phyloP scores from a whole-genome alignment of 2,888 invertebrate species.

The Ceraclea dissimilis region DNA sequence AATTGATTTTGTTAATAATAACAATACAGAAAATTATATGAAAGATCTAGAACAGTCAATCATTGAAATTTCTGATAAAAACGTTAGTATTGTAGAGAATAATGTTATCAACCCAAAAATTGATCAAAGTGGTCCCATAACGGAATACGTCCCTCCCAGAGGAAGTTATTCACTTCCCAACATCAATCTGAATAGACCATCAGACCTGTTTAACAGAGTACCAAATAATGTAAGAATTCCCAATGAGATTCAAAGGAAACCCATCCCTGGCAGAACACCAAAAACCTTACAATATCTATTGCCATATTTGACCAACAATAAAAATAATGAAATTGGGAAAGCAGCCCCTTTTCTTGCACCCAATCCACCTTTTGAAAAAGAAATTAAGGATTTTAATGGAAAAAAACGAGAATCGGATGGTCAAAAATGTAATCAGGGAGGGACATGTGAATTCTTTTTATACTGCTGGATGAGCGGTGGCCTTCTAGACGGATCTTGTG shows the following conservation, averaged over 20 bases:
- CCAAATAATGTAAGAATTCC: neutral
- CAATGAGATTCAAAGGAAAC: too few relatives aligned
- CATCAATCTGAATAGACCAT: neutral
- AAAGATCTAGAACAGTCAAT: neutral
- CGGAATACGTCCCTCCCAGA: conserved; percentile 1
- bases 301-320: conserved; percentile 4
- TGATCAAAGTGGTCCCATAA: conserved; percentile 1
- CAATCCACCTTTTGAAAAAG: conserved; percentile 6
- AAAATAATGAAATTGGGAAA: conserved; percentile 8
- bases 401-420: conserved; percentile 39
- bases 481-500: conserved; percentile 76
- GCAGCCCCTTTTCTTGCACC: conserved; percentile 5
- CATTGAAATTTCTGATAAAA: neutral
- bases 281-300: conserved; percentile 25
- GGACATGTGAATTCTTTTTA: conserved; percentile 84
- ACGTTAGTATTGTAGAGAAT: neutral
- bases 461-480: conserved; percentile 89
- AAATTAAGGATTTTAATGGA: conserved; percentile 9
- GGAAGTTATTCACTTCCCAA: neutral
- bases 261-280: conserved; percentile 15
- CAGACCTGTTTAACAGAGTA: neutral
- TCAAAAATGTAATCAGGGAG: conserved; percentile 60
- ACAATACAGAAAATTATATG: neutral
- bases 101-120: neutral
- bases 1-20: neutral